Conservation (phyloP, 2,113 vertebrate genomes). For the Rhinoptilus africanus region DNA sequence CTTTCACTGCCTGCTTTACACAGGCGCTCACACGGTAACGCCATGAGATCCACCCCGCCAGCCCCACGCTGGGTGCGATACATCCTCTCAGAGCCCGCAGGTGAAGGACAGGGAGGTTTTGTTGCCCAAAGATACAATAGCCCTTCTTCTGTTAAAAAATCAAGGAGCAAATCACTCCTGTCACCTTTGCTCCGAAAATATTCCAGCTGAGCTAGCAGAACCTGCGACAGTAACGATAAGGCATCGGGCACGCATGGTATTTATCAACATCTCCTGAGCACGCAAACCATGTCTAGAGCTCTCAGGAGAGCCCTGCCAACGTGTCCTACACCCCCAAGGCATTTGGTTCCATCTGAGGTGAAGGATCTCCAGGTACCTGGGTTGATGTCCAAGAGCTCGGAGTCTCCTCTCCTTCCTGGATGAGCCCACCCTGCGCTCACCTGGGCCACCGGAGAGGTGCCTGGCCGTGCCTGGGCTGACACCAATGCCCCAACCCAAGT, state of each 20-base stretch:
- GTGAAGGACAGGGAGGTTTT: not conserved
- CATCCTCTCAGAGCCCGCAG: not conserved
- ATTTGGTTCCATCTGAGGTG: not conserved
- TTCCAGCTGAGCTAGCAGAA: not conserved
- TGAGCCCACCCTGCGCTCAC: not conserved
- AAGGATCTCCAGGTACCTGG: not conserved
- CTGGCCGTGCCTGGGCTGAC: not conserved
- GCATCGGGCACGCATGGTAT: fast-evolving
- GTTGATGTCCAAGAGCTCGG: not conserved
- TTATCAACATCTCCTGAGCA: not conserved
- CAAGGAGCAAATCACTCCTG: not conserved
- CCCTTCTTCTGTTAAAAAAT: not conserved
- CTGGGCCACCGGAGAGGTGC: fast-evolving
- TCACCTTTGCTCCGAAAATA: not conserved
- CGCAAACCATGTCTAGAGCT: not conserved
- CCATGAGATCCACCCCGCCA: not conserved
- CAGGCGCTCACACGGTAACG: not conserved
- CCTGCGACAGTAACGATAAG: not conserved
- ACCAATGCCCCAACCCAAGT: not conserved
- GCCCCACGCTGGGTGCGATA: fast-evolving
- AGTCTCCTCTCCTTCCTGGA: not conserved
- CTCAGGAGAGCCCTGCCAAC: not conserved
- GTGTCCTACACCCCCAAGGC: not conserved
- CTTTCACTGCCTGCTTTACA: not conserved
- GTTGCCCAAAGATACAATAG: not conserved